phyloP scores from a whole-genome alignment of 1,140 invertebrate genomes.

The Penaeus vannamei region DNA sequence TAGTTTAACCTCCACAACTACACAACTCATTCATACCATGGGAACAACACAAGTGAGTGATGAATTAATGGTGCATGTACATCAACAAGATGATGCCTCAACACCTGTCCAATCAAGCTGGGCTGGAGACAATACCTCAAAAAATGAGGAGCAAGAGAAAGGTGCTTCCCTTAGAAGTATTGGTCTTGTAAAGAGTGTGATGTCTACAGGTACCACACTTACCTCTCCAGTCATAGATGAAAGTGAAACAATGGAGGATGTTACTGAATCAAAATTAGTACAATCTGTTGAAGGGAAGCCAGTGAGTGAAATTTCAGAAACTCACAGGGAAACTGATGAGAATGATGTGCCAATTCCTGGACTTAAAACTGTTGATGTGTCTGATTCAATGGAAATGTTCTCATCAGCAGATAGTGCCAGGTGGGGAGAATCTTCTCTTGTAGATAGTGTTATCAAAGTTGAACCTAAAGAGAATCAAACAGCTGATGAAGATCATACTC shows the following conservation, averaged over 20 bases:
- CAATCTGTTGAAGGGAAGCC: too few relatives aligned
- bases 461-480: conserved; percentile 10
- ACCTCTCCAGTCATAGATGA: conserved; percentile 3
- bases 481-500: conserved; percentile 5
- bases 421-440: conserved; percentile 45
- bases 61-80: too few relatives aligned
- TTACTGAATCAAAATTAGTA: too few relatives aligned
- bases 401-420: conserved; percentile 49
- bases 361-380: too few relatives aligned
- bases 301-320: too few relatives aligned
- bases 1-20: neutral
- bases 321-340: too few relatives aligned
- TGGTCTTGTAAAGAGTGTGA: conserved; percentile 32
- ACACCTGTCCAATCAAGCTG: neutral
- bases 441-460: conserved; percentile 51
- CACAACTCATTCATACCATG: neutral
- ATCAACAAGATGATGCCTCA: too few relatives aligned
- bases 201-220: conserved; percentile 36
- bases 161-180: conserved; percentile 24
- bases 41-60: too few relatives aligned
- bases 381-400: conserved; percentile 27
- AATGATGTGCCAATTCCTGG: too few relatives aligned
- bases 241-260: too few relatives aligned
- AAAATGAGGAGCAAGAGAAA: neutral
- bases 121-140: neutral